Percentiles rank a stretch among this genome's conserved stretches.
These are phyloP conservation scores for Drosophila funebris DNA, from an alignment of 1,140 invertebrate genomes.

Conservation along the genomic window DNA sequence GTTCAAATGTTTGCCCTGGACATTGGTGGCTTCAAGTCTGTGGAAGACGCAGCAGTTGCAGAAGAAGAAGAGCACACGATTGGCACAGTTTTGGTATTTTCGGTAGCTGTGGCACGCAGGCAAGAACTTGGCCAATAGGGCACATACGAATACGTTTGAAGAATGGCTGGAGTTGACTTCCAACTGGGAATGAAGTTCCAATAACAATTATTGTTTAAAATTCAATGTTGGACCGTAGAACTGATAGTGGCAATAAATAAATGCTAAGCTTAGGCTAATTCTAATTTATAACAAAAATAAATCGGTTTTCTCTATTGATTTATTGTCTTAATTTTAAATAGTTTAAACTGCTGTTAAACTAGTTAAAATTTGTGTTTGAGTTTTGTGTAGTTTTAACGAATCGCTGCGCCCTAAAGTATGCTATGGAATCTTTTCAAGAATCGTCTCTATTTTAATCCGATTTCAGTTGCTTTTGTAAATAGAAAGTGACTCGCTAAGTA, in stretches of 20 bases:
- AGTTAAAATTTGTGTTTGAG: too few species aligned
- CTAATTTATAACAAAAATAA: too few species aligned
- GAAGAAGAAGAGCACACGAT: constrained; percentile 15
- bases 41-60: background rate
- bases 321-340: too few species aligned
- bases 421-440: background rate
- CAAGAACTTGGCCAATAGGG: constrained; percentile 17
- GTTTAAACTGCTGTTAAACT: too few species aligned
- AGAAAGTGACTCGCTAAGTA: background rate
- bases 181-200: too few species aligned
- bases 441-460: background rate
- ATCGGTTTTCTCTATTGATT: too few species aligned
- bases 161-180: background rate
- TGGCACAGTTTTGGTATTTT: constrained; percentile 34
- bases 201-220: too few species aligned
- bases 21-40: constrained; percentile 38
- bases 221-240: too few species aligned
- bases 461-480: constrained; percentile 1
- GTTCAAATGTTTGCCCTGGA: constrained; percentile 44
- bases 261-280: background rate
- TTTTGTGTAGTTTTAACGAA: too few species aligned
- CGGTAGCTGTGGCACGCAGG: background rate
- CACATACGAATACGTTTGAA: too few species aligned
- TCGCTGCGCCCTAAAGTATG: background rate
- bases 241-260: background rate